Conservation (phyloP, 2,888 invertebrate genomes). For the Eupelmus urozonus region DNA sequence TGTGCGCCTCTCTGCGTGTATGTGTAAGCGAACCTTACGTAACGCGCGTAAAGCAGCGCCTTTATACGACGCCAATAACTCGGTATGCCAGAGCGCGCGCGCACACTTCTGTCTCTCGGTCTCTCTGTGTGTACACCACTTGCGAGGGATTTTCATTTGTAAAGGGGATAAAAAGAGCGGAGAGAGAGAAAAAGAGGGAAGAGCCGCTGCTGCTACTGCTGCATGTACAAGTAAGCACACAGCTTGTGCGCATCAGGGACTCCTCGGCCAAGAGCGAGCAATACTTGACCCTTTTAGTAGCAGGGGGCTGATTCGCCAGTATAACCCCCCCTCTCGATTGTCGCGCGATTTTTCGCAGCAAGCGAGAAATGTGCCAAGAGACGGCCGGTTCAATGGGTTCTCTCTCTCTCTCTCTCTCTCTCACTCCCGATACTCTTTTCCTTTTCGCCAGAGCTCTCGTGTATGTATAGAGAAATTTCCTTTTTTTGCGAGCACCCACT, state of each 20-base stretch:
- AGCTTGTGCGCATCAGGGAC: background rate
- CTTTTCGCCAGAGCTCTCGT: background rate
- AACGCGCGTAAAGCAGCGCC: slow-evolving; percentile 28
- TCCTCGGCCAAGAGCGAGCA: background rate
- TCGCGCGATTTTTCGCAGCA: background rate
- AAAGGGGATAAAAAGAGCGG: slow-evolving; percentile 1
- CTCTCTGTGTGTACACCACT: background rate
- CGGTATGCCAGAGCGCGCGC: background rate
- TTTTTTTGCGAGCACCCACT: background rate
- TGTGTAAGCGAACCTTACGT: background rate
- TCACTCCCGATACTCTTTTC: background rate
- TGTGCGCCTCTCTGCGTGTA: background rate
- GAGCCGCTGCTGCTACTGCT: no score
- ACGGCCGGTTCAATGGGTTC: background rate
- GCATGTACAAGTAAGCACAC: background rate
- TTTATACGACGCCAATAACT: slow-evolving; percentile 45
- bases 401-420: background rate
- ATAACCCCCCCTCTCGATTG: no score
- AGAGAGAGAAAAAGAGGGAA: slow-evolving; percentile 13
- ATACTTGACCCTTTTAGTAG: slow-evolving; percentile 48
- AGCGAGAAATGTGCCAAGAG: slow-evolving; percentile 16
- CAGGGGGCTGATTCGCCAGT: slow-evolving; percentile 22
- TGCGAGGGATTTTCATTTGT: slow-evolving; percentile 40
- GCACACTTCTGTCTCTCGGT: no score
- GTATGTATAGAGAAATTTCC: no score